Evolutionary conservation across 2,888 invertebrate species (phyloP).

Genomic region (Xanthorhoe designata): DNA sequence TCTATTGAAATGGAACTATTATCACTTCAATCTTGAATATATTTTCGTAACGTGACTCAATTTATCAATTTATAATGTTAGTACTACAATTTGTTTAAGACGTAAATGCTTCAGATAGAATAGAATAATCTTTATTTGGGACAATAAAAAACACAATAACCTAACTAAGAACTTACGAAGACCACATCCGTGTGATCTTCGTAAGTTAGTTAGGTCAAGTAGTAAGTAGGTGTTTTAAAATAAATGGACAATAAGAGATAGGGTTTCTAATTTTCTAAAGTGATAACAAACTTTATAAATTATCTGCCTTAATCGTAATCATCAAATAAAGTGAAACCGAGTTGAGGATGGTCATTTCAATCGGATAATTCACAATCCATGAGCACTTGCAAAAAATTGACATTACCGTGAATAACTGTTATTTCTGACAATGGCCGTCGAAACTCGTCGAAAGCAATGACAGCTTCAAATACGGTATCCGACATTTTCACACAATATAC

Average conservation of each 20-base stretch:
- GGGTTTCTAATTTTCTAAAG: too few relatives aligned
- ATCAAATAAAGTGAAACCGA: conserved; percentile 11
- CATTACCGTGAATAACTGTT: conserved; percentile 20
- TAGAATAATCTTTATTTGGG: not conserved
- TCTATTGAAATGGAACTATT: conserved; percentile 31
- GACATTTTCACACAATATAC: conserved; percentile 39
- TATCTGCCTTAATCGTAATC: conserved; percentile 5
- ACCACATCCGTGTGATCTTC: too few relatives aligned
- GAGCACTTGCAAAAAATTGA: conserved; percentile 24
- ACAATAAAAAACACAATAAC: too few relatives aligned
- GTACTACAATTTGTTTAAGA: not conserved
- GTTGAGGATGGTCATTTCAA: conserved; percentile 13
- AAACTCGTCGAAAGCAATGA: conserved; percentile 26
- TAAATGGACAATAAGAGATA: too few relatives aligned
- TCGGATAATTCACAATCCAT: conserved; percentile 21
- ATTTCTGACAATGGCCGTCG: conserved; percentile 22
- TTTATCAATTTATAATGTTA: conserved; percentile 13
- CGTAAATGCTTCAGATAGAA: not conserved
- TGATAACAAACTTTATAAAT: conserved; percentile 7
- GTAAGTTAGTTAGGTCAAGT: too few relatives aligned
- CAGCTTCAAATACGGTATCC: conserved; percentile 31
- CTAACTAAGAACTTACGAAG: too few relatives aligned
- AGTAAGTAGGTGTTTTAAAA: too few relatives aligned
- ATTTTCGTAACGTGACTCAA: conserved; percentile 30
- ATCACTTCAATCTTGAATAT: conserved; percentile 31